Conservation (phyloP, 1,140 invertebrate species). For the Metopolophium dirhodum region DNA sequence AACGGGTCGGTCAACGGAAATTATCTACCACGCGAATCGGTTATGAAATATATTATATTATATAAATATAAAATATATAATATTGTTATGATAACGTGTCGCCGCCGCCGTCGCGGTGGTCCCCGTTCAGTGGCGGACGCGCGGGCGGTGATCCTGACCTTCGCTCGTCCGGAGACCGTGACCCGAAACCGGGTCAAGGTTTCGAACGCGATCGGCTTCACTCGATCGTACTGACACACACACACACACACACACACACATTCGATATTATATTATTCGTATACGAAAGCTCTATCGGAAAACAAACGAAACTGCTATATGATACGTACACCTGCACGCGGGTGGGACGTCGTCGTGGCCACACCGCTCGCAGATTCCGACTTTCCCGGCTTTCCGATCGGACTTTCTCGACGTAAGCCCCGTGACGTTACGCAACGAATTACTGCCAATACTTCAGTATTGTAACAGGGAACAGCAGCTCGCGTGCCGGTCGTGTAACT, state of each 20-base stretch:
- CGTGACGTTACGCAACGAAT: background rate
- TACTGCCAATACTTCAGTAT: background rate
- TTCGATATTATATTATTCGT: background rate
- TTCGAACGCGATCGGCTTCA: background rate
- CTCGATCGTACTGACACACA: background rate
- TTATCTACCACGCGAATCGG: background rate
- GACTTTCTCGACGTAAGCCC: background rate
- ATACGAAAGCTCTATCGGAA: constrained; percentile 2
- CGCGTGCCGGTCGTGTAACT: too few relatives aligned
- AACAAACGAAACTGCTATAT: background rate
- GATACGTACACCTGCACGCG: too few relatives aligned
- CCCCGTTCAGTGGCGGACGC: background rate
- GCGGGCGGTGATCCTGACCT: constrained; percentile 44
- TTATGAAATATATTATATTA: constrained; percentile 20
- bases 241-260: background rate
- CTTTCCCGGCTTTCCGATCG: background rate
- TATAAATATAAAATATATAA: background rate
- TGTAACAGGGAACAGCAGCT: background rate
- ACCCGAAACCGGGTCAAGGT: constrained; percentile 50
- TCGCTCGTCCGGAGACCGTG: constrained; percentile 48
- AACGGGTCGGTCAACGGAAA: background rate
- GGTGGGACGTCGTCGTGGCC: too few relatives aligned
- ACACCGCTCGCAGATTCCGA: background rate
- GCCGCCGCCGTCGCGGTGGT: background rate
- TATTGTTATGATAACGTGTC: background rate